phyloP scores from a whole-genome alignment of 2,113 vertebrate genomes.

The Eclectus roratus region DNA sequence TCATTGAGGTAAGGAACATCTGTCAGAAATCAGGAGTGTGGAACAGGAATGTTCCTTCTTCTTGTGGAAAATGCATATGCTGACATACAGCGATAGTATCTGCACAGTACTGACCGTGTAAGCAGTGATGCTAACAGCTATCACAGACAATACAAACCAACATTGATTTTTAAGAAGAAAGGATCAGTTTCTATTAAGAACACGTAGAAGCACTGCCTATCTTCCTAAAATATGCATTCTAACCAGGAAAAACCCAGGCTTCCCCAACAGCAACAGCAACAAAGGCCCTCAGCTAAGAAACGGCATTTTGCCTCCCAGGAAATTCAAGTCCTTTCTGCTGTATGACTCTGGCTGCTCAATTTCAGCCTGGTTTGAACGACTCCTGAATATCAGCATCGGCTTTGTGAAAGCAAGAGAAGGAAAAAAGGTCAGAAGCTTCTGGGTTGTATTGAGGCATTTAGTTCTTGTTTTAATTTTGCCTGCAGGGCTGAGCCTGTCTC shows the following conservation, averaged over 20 bases:
- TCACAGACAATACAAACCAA: background rate
- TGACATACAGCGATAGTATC: background rate
- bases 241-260: background rate
- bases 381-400: background rate
- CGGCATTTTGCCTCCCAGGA: background rate
- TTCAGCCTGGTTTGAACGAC: background rate
- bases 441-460: background rate
- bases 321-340: background rate
- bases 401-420: background rate
- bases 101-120: background rate
- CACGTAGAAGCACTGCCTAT: accelerated
- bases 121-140: background rate
- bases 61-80: background rate
- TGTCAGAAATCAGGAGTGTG: background rate
- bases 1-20: background rate
- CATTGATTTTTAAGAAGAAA: accelerated
- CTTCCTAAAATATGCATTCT: background rate
- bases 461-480: background rate
- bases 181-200: background rate
- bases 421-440: background rate
- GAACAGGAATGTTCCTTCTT: accelerated
- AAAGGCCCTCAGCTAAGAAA: background rate
- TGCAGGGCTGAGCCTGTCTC: background rate
- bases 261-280: background rate
- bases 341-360: background rate